Base-by-base conservation (phyloP, 2,888 invertebrate genomes). In the Napeogenes inachia region DNA sequence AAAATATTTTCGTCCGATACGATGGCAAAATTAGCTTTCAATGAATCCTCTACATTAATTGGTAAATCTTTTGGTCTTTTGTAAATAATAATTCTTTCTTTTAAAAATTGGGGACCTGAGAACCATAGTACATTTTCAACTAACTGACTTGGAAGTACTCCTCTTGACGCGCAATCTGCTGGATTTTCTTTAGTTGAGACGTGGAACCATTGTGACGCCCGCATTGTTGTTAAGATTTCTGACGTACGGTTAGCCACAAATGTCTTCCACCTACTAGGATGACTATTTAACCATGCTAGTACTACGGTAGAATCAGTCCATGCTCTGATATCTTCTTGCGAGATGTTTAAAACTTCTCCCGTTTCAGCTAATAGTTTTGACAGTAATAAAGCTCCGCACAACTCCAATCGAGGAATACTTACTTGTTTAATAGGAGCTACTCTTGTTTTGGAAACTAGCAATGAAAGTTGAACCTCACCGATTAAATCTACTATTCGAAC, bases 231-330 rank as follows among this genome's bases (percentile, higher is more conserved):
- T 6, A 72, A 63, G 4, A 76, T 73, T 47, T 69, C 68, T 0
- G 70, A 66, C 0, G 71, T 71, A 3, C 73, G 56, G 57, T 75
- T 76, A 0, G 66, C 68, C 0, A 76, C 63, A 55, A 73, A 75
- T 0, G 70, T 69, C 54, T 71, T 74, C 70, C 67, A 68, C 13
- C 56, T 53, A 53, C 64, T 68, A 0, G 67, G 66, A 13, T 67
- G 70, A 12, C 63, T 64, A 4, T 64, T 65, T 1, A 71, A 32
- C 71, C 69, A 71, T 0, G 67, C 63, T 0, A 70, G 46, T 10
- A 70, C 71, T 13, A 71, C 61, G 0, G 63, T 61, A 0, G 72
- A 70, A 42, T 69, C 68, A 10, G 67, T 68, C 68, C 68, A 70
- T 0, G 68, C 70, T n/a, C 60, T 50, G 0, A 70, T 12, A 5